These are phyloP conservation scores for Psittacula derbiana DNA, from an alignment of 2,797 vertebrate species.

Conservation along the genomic window DNA sequence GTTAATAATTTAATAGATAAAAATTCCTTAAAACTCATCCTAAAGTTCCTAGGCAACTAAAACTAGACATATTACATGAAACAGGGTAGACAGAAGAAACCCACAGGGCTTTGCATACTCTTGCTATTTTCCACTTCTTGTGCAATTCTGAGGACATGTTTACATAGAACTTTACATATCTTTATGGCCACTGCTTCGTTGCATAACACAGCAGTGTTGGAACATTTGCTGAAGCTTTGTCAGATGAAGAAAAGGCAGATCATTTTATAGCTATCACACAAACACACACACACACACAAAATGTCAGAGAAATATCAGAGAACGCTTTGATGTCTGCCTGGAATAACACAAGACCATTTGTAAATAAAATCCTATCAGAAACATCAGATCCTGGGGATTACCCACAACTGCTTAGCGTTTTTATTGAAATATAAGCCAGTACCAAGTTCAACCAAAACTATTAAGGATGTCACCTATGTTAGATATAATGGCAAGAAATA, in stretches of 20 bases:
- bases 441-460: neutral
- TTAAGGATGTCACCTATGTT: neutral
- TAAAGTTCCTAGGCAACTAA: neutral
- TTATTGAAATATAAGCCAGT: slow-evolving; percentile 15
- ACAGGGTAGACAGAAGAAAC: neutral
- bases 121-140: neutral
- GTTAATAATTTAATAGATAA: neutral
- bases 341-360: slow-evolving; percentile 45
- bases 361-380: slow-evolving; percentile 55
- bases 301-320: neutral
- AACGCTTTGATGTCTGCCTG: slow-evolving; percentile 51
- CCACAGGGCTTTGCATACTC: neutral
- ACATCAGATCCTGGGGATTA: slow-evolving; percentile 26
- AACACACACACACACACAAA: neutral
- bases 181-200: slow-evolving; percentile 17
- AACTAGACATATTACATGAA: neutral
- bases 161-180: neutral
- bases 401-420: slow-evolving; percentile 27
- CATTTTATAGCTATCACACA: slow-evolving; percentile 16
- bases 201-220: slow-evolving; percentile 29
- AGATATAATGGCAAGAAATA: slow-evolving; percentile 3
- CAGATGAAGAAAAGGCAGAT: slow-evolving; percentile 22
- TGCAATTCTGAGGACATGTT: neutral
- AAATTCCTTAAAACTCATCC: neutral
- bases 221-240: neutral